Base-by-base conservation (phyloP, 2,797 vertebrate genomes). In the Poeciliopsis paucimaculata region DNA sequence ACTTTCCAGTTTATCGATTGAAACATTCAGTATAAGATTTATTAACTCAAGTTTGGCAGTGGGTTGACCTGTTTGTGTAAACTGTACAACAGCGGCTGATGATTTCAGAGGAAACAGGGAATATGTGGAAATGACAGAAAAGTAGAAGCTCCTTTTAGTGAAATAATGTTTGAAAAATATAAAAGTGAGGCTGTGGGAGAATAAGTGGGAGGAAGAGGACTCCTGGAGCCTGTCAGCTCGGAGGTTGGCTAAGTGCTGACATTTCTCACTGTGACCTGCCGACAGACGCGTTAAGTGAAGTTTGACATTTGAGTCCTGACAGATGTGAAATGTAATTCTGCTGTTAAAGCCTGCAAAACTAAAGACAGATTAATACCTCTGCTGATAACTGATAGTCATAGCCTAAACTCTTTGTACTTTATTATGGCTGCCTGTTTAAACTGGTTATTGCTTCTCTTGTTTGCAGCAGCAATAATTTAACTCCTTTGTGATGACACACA, bases 121-220 rank as follows among this genome's bases (percentile, higher is more conserved):
- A 75, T 71, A 72, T 41, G 18, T 18, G 77, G 51, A 77, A 79
- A 81, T 23, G 0, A 7, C 79, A 12, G 77, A 51, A 76, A 79
- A 79, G n/a, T 1, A 12, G 79, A 5, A 6, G 60, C 73, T 85
- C 82, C 83, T 55, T 84, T 77, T 36, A 18, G 2, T 85, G 53
- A 18, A 57, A 57, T 28, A 31, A 78, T 55, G 36, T 66, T 36
- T 39, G 64, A 39, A 68, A 20, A 11, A 12, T 41, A 2, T 26
- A 26, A 68, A 39, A 68, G 36, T 23, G 23, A 11, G 7, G 34
- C 64, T 46, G 80, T 75, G 72, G 26, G 80, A 6, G 77, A 47
- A 5, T 77, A 80, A 75, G 80, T 81, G 77, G 74, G 78, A 75
- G 77, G 68, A 31, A 39, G 20, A 41, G 20, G 20, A 68, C 18